Evolutionary conservation across 2,797 vertebrate genomes (phyloP), one percentile per base, ranked within the genome.

Genomic region (Tokudaia muenninki): DNA sequence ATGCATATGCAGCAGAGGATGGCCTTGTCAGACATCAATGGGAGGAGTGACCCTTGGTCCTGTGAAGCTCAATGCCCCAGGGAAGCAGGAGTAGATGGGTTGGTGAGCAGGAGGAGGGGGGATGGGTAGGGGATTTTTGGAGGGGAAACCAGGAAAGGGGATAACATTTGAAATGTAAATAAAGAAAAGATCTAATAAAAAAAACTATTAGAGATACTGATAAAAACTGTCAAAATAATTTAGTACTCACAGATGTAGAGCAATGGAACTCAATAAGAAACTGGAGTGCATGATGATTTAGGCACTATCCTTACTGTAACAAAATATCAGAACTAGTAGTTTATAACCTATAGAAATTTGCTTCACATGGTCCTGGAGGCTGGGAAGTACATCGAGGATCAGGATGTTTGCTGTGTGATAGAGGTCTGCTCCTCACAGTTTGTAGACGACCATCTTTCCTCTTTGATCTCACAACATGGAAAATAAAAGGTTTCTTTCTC

Each of bases 331-430:
- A 55, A 14, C 22, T 14, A 34, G 47, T 61, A 0, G 0, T 14
- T 83, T 88, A 70, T 44, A 72, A 90, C 14, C 11, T 61, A 78
- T 4, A 92, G 34, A 95, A 78, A 89, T 83, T n/a, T 89, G 47
- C 50, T 90, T 79, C 7, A 72, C 24, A n/a, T 3, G 5, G 44
- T 59, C 31, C 84, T 78, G 19, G 31, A 26, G 6, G 9, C 3
- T 70, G 6, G 10, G 4, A 89, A 78, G 9, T 61, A 22, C 34
- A 90, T 47, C 29, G 41, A 10, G 41, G 31, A 47, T 7, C 37
- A 61, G 29, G 34, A 72, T 57, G 37, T 52, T 67, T 77, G 61
- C 37, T 78, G 1, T 17, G 7, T 75, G 29, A 4, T 67, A 24
- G 70, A 29, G 21, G 34, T 50, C 31, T 24, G 67, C 19, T 78